A percentile compares a stretch with the other conserved stretches of the same genome.
phyloP scores from a whole-genome alignment of 2,888 invertebrate genomes.

The Melangyna quadrimaculata region DNA sequence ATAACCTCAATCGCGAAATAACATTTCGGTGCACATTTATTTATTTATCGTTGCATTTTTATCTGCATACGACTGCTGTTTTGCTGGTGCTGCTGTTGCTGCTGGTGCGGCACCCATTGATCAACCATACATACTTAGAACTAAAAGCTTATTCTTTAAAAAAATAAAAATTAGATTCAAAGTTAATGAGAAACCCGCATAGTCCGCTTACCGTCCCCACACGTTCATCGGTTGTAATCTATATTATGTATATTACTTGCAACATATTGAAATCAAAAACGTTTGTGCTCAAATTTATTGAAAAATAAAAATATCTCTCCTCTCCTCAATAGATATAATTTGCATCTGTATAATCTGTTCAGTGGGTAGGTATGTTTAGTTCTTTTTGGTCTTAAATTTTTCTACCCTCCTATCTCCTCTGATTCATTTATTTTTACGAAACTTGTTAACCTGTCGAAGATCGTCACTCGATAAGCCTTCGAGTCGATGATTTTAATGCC shows the following conservation, averaged over 20 bases:
- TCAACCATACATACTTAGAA: conserved; percentile 51
- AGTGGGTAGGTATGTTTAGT: background rate
- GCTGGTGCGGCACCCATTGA: conserved; percentile 62
- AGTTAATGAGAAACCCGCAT: conserved; percentile 29
- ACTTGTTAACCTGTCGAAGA: conserved; percentile 71
- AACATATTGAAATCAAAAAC: conserved; percentile 47
- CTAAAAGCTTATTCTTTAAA: conserved; percentile 59
- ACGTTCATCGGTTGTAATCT: background rate
- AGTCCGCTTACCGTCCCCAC: background rate
- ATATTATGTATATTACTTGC: background rate
- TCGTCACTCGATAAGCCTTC: conserved; percentile 52
- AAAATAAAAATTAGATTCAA: conserved; percentile 50
- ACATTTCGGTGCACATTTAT: conserved; percentile 61
- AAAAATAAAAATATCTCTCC: conserved; percentile 52
- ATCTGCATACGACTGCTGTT: conserved; percentile 28
- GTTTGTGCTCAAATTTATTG: conserved; percentile 59
- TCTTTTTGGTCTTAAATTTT: conserved; percentile 19
- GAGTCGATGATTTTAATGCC: conserved; percentile 51
- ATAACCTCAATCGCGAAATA: conserved; percentile 61
- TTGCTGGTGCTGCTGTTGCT: background rate
- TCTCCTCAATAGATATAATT: conserved; percentile 32
- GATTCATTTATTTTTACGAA: conserved; percentile 48
- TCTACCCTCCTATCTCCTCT: background rate
- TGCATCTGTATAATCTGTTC: conserved; percentile 7
- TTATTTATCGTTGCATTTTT: conserved; percentile 55